Evolutionary conservation across 2,113 vertebrate species (phyloP).

Genomic region (Sciurus niger): DNA sequence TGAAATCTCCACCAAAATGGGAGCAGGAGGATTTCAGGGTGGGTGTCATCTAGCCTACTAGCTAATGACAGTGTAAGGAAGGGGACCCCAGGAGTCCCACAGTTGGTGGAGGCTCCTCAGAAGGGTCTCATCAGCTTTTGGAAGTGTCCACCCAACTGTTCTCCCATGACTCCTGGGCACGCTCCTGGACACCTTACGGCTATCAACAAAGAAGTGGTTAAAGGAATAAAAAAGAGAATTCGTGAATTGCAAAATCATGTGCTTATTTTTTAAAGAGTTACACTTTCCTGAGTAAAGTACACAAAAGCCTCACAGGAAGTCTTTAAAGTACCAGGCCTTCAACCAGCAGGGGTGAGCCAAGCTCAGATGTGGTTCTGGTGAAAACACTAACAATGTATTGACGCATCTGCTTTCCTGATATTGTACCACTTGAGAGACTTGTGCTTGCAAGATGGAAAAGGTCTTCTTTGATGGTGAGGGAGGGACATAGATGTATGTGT

Average conservation of each 20-base stretch:
- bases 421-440: slow-evolving; percentile 64
- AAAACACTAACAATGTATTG: slow-evolving; percentile 54
- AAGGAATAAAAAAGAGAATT: slow-evolving; percentile 38
- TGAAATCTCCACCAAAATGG: not conserved
- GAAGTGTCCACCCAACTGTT: accelerated
- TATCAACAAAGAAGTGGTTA: not conserved
- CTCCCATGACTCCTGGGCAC: not conserved
- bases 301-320: slow-evolving; percentile 65
- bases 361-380: slow-evolving; percentile 61
- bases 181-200: not conserved
- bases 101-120: not conserved
- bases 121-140: not conserved
- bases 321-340: slow-evolving; percentile 69
- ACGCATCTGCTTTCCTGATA: slow-evolving; percentile 64
- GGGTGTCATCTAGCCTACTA: not conserved
- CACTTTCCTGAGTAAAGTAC: slow-evolving; percentile 71
- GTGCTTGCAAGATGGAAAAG: slow-evolving; percentile 58
- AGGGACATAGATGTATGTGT: not conserved
- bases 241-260: slow-evolving; percentile 41
- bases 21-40: not conserved
- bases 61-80: not conserved
- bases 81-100: accelerated
- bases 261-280: slow-evolving; percentile 58
- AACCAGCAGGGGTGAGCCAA: slow-evolving; percentile 60
- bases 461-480: not conserved